Evolutionary conservation across 2,797 vertebrate species (phyloP), one percentile per base, ranked within the genome.

Genomic region (Rhadinocentrus ornatus): DNA sequence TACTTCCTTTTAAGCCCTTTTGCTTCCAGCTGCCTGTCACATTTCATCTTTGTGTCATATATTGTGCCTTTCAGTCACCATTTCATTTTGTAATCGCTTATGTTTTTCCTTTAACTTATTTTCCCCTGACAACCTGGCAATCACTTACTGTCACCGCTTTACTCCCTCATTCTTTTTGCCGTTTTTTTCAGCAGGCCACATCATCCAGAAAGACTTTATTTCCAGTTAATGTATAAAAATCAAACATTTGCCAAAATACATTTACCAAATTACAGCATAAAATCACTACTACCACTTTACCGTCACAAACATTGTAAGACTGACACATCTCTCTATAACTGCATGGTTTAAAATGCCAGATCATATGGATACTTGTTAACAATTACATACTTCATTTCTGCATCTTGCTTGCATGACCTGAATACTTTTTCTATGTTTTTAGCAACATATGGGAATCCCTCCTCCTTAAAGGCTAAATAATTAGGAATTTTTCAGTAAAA

Each of bases 1-100:
- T 72, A 71, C 44, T 44, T 66, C 32, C 26, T 75, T 68, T 76
- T 66, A 85, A 69, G 66, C 37, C 22, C 50, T 71, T 77, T 74
- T 22, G 57, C 12, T 72, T 68, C 41, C 58, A 69, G 62, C 44
- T 62, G 57, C 48, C 53, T 26, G 9, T 69, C 48, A 18, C 26
- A 39, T 67, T 68, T 55, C 37, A n/a, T 63, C 34, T 76, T 50
- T 63, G 27, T 65, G 37, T 58, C 57, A 44, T 18, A 31, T 24
- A 13, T 20, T 48, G 1, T 46, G 39, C 31, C 73, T 71, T 73
- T 83, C 53, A 60, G 32, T 24, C 24, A 50, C 3, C 8, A 29
- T 16, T 61, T 66, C 22, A 34, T 77, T 65, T 6, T 32, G 0
- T 66, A 71, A 81, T 75, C 20, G 31, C 46, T 60, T 57, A 16